phyloP scores from a whole-genome alignment of 2,888 invertebrate genomes.

The Cerastoderma edule region DNA sequence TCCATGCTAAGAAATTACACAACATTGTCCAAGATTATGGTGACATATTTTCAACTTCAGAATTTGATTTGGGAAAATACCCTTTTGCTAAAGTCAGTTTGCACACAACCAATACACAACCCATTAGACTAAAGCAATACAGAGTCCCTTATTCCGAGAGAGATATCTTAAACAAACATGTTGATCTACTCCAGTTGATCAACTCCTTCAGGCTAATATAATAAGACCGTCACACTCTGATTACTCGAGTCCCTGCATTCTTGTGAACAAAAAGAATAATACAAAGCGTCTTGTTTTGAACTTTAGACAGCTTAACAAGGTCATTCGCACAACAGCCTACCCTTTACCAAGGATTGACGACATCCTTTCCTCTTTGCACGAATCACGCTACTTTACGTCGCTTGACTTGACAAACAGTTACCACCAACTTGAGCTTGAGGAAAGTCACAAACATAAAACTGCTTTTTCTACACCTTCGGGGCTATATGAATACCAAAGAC shows the following conservation, averaged over 20 bases:
- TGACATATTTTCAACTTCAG: constrained; percentile 15
- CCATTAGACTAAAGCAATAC: constrained; percentile 22
- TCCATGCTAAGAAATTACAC: neutral
- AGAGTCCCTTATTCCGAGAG: constrained; percentile 15
- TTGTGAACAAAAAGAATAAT: constrained; percentile 20
- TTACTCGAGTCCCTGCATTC: constrained; percentile 16
- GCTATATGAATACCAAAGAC: constrained; percentile 47
- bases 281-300: constrained; percentile 8
- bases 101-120: neutral
- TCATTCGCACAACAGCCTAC: constrained; percentile 23
- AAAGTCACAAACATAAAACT: constrained; percentile 37
- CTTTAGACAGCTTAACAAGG: constrained; percentile 19
- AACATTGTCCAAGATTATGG: neutral
- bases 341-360: constrained; percentile 47
- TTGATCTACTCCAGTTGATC: constrained; percentile 3
- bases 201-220: constrained; percentile 5
- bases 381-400: constrained; percentile 33
- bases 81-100: constrained; percentile 18
- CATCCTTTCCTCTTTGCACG: constrained; percentile 29
- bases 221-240: constrained; percentile 11
- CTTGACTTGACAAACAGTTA: too few relatives aligned
- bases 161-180: neutral
- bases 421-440: too few relatives aligned
- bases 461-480: constrained; percentile 45
- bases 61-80: constrained; percentile 11